Conservation (phyloP, 2,888 invertebrate species). For the Chrysodeixis includens region DNA sequence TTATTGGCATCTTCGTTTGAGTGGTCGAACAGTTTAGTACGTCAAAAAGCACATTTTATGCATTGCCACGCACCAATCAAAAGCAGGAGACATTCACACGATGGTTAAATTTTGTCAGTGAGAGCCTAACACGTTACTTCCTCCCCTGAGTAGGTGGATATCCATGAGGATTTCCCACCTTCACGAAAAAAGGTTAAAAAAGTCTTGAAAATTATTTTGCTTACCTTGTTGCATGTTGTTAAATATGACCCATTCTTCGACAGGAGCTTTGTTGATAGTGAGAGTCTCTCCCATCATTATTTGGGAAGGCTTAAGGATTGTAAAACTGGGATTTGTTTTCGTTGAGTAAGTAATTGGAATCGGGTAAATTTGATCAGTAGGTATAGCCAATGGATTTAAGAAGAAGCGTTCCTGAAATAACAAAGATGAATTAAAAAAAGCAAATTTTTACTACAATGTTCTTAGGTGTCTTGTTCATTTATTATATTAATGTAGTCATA, state of each 20-base stretch:
- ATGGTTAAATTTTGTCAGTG: too few species aligned
- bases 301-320: conserved; percentile 67
- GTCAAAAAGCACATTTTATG: too few species aligned
- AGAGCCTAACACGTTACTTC: too few species aligned
- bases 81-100: too few species aligned
- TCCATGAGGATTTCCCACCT: too few species aligned
- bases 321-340: conserved; percentile 73
- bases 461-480: too few species aligned
- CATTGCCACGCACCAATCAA: too few species aligned
- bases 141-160: too few species aligned
- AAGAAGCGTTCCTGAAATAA: conserved; percentile 88
- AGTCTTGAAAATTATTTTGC: not conserved
- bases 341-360: conserved; percentile 84
- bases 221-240: conserved; percentile 91
- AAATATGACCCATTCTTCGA: conserved; percentile 90
- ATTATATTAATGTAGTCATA: too few species aligned
- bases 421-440: not conserved
- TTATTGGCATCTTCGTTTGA: too few species aligned
- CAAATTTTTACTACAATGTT: not conserved
- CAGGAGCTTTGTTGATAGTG: conserved; percentile 65
- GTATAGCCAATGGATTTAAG: conserved; percentile 74
- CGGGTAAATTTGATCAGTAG: conserved; percentile 76
- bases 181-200: too few species aligned
- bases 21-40: too few species aligned
- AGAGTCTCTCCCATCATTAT: conserved; percentile 85